Evolutionary conservation across 1,140 invertebrate genomes (phyloP).

Genomic region (Aphelinus atriplicis): DNA sequence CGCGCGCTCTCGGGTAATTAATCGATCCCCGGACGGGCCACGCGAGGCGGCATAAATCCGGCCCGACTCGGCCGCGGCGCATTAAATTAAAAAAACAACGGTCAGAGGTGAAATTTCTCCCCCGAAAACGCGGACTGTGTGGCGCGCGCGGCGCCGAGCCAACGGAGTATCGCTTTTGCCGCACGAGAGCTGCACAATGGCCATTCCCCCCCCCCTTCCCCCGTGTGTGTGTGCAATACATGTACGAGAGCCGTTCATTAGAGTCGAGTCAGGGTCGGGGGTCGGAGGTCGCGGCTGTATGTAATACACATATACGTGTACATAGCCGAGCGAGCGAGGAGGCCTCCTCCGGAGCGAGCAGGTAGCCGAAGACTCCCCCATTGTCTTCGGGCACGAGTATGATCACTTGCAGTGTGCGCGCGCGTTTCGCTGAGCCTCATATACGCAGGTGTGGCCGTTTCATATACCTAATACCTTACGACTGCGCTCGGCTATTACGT

Average conservation of each 20-base stretch:
- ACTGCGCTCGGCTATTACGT: no score
- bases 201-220: background rate
- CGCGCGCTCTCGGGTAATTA: background rate
- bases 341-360: background rate
- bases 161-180: background rate
- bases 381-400: no score
- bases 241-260: conserved; percentile 54
- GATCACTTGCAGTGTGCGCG: background rate
- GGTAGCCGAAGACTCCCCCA: conserved; percentile 17
- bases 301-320: conserved; percentile 28
- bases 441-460: no score
- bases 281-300: conserved; percentile 49
- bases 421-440: background rate
- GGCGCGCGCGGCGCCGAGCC: no score
- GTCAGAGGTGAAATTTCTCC: no score
- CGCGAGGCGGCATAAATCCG: no score
- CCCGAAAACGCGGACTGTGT: no score
- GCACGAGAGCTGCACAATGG: background rate
- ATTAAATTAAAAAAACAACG: background rate
- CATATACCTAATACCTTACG: no score
- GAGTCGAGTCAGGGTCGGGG: conserved; percentile 39
- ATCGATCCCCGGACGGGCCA: background rate
- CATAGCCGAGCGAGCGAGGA: conserved; percentile 35
- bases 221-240: background rate
- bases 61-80: background rate